Conservation (phyloP, 2,888 invertebrate species). For the Pseudanteris insignis region DNA sequence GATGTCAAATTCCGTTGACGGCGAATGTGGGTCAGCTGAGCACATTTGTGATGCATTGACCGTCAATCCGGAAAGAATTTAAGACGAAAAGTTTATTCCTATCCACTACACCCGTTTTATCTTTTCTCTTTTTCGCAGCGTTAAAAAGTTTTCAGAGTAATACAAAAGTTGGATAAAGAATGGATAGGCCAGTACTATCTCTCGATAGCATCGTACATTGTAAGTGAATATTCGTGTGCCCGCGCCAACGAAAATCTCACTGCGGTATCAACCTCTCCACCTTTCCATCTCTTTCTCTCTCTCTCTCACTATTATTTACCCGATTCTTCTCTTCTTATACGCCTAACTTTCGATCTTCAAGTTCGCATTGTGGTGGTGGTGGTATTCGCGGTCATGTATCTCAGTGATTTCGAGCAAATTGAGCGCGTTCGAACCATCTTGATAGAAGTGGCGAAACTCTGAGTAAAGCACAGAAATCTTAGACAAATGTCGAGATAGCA, state of each 20-base stretch:
- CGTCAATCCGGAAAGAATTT: conserved; percentile 61
- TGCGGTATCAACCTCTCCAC: background rate
- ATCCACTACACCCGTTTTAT: conserved; percentile 41
- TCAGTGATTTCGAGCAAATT: conserved; percentile 40
- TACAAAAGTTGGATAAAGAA: conserved; percentile 65
- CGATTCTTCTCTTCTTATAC: conserved; percentile 40
- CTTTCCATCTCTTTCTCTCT: too few species aligned
- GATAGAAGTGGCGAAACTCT: conserved; percentile 42
- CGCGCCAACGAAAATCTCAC: conserved; percentile 36
- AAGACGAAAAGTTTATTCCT: conserved; percentile 57
- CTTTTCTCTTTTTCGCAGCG: conserved; percentile 38
- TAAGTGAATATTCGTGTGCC: conserved; percentile 39
- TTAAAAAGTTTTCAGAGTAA: conserved; percentile 63
- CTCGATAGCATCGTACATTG: conserved; percentile 52
- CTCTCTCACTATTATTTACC: conserved; percentile 26
- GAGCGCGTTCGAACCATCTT: conserved; percentile 42
- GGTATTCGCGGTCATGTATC: conserved; percentile 41
- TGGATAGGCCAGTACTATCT: conserved; percentile 63
- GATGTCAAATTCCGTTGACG: background rate
- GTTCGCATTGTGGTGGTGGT: conserved; percentile 21
- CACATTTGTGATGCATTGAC: conserved; percentile 59
- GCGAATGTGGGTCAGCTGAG: background rate
- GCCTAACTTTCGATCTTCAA: conserved; percentile 35
- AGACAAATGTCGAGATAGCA: conserved; percentile 39
- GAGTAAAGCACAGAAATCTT: conserved; percentile 38